Percentiles rank a stretch among this genome's conserved stretches.
Conservation (phyloP, 2,113 vertebrate genomes). For the Antechinus flavipes region DNA sequence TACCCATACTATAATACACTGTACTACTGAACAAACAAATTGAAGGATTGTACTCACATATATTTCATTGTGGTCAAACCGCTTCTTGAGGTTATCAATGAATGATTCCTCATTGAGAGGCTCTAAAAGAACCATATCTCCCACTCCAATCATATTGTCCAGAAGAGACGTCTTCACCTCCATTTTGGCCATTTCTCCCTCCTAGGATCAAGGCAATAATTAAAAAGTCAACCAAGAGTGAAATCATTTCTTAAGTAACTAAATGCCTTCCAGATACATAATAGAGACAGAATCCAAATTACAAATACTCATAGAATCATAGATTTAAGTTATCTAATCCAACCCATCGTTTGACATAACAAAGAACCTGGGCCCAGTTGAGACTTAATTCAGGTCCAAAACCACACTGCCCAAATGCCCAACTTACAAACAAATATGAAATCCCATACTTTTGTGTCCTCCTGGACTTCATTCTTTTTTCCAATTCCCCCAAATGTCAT, state of each 20-base stretch:
- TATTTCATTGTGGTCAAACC: slow-evolving; percentile 96
- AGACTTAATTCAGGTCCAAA: not conserved
- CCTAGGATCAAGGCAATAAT: slow-evolving; percentile 69
- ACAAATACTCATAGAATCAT: not conserved
- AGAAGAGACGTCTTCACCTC: slow-evolving; percentile 98
- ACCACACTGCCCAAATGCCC: not conserved
- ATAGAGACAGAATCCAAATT: not conserved
- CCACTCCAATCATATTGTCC: slow-evolving; percentile 98
- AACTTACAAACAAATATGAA: not conserved
- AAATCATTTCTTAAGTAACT: slow-evolving; percentile 6
- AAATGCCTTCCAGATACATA: not conserved
- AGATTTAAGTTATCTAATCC: not conserved
- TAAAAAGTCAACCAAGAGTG: not conserved
- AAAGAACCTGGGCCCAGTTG: not conserved
- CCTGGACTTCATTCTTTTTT: not conserved
- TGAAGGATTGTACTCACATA: slow-evolving; percentile 90
- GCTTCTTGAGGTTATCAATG: slow-evolving; percentile 94
- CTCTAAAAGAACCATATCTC: slow-evolving; percentile 98
- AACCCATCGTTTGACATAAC: not conserved
- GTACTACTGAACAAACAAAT: not conserved
- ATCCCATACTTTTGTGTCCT: not conserved
- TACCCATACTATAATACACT: too few species aligned
- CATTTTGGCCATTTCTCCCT: slow-evolving; percentile 92
- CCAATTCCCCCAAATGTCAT: not conserved
- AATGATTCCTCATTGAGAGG: slow-evolving; percentile 94